Evolutionary conservation across 2,888 invertebrate genomes (phyloP), one percentile per base, ranked within the genome.

Genomic region (Melieria crassipennis): DNA sequence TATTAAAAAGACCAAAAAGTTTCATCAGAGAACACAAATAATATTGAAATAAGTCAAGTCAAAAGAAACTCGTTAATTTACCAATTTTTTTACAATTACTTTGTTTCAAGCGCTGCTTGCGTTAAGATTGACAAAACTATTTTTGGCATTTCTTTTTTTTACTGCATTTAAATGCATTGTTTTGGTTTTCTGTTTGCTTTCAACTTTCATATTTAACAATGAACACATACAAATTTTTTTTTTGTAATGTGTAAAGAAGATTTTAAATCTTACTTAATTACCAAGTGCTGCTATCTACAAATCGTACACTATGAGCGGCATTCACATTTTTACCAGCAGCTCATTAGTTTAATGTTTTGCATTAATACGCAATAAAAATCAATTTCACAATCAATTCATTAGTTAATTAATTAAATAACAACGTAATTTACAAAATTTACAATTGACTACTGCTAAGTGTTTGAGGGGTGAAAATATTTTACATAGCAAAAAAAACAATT

Each of bases 21-120:
- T 30, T 30, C 30, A 30, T 30, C 30, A 30, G 2, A 30, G 30
- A 30, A 30, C 3, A 30, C 30, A 30, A 30, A 30, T 30, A 30
- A 30, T 30, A 30, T 30, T 30, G 30, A 30, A 30, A 30, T 30
- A 30, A 30, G 30, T 2, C 30, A 30, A 30, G 30, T 30, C 30
- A 30, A 30, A 52, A 52, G 52, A 52, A 52, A 52, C 52, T 52
- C 52, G 52, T 52, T 52, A 52, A 52, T 52, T 52, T 52, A 52
- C 52, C 52, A 52, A 52, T 52, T 52, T 11, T 52, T 52, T 52
- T 52, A n/a, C 13, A 52, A 52, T n/a, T 52, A 13, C 6, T 52
- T 52, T 52, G 50, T 50, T 50, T 50, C 3, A 30, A 30, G 30
- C 30, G 30, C 30, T 30, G 30, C 30, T 30, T 30, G 30, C 30